Evolutionary conservation across 1,140 invertebrate genomes (phyloP).

Genomic region (Ceratitis capitata): DNA sequence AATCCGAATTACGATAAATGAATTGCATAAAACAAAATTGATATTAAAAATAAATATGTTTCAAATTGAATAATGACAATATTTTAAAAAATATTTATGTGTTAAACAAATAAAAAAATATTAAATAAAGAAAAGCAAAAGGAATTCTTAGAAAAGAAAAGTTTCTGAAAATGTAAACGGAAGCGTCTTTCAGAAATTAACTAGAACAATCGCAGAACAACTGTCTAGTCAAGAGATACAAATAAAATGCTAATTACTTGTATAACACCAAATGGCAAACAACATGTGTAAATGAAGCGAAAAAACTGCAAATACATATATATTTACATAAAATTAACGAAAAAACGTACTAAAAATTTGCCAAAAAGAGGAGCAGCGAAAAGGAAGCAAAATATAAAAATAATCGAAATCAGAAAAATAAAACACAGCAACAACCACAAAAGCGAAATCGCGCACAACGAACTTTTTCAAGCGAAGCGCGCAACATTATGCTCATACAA

Average conservation of each 20-base stretch:
- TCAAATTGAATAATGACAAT: no score
- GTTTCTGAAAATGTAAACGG: no score
- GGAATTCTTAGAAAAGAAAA: no score
- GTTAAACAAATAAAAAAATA: no score
- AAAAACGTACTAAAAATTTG: neutral
- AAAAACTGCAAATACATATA: no score
- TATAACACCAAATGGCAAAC: neutral
- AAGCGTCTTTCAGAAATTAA: no score
- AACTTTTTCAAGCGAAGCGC: slow-evolving; percentile 30
- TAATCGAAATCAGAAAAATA: neutral
- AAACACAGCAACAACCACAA: neutral
- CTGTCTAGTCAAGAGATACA: neutral
- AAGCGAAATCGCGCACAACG: neutral
- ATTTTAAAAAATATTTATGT: no score
- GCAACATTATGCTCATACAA: neutral
- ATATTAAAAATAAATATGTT: no score
- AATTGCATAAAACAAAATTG: no score
- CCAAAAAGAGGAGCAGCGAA: neutral
- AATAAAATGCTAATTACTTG: neutral
- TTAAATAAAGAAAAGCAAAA: no score
- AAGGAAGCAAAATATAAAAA: neutral
- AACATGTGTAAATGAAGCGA: no score
- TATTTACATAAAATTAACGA: neutral
- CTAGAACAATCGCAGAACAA: neutral
- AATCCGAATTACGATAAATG: no score